phyloP scores from a whole-genome alignment of 2,888 invertebrate genomes.

The Bombyx huttoni region DNA sequence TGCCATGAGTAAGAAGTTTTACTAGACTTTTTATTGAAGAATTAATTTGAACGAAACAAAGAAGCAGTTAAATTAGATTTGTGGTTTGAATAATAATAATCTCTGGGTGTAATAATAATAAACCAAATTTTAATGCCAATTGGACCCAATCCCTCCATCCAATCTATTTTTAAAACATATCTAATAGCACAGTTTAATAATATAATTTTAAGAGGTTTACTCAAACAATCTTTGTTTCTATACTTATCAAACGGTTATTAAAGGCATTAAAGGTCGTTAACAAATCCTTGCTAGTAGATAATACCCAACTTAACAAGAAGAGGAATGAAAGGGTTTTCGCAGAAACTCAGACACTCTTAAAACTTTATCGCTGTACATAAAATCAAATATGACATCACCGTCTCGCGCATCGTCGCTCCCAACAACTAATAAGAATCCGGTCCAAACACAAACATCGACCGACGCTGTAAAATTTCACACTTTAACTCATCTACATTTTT shows the following conservation, averaged over 20 bases:
- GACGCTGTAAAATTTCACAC: not conserved
- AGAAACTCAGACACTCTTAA: slow-evolving; percentile 1
- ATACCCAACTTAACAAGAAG: not conserved
- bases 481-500: not conserved
- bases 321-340: not conserved
- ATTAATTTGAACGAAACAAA: no score
- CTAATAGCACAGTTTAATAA: not conserved
- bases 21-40: no score
- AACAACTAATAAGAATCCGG: slow-evolving; percentile 28
- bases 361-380: slow-evolving; percentile 20
- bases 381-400: slow-evolving; percentile 36
- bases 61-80: no score
- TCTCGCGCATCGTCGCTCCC: slow-evolving; percentile 32
- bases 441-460: slow-evolving; percentile 5
- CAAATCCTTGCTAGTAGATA: not conserved
- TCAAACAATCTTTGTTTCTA: not conserved
- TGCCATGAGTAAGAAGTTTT: no score
- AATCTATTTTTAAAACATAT: no score
- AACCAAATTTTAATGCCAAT: no score
- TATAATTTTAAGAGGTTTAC: not conserved
- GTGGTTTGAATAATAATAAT: no score
- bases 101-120: no score
- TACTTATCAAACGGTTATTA: not conserved
- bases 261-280: not conserved
- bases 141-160: no score